Evolutionary conservation across 2,797 vertebrate genomes (phyloP).

Genomic region (Dryobates pubescens): DNA sequence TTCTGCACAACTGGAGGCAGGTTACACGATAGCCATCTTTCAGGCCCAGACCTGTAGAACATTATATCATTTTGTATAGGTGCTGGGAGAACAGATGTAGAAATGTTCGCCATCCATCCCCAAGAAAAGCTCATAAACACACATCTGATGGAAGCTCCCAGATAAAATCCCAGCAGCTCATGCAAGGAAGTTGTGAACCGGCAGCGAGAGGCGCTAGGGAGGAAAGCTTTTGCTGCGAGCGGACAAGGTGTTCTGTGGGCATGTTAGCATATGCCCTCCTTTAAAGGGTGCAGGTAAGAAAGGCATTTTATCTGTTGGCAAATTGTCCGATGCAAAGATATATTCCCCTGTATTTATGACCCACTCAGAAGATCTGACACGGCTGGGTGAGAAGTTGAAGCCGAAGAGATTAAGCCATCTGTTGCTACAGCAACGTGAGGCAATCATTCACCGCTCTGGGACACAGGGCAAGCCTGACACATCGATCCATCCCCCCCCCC

Average conservation of each 20-base stretch:
- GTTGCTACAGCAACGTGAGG: slow-evolving; percentile 28
- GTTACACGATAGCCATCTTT: background rate
- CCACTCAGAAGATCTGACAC: background rate
- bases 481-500: background rate
- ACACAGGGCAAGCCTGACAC: background rate
- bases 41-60: background rate
- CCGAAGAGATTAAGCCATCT: background rate
- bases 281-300: background rate
- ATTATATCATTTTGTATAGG: background rate
- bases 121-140: background rate
- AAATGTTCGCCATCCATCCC: background rate
- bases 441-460: slow-evolving; percentile 27
- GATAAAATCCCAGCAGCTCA: background rate
- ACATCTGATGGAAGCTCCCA: background rate
- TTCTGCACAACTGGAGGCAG: background rate
- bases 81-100: background rate
- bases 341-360: slow-evolving; percentile 27
- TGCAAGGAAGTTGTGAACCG: slow-evolving; percentile 18
- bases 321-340: slow-evolving; percentile 4
- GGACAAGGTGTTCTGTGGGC: background rate
- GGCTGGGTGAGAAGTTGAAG: slow-evolving; percentile 5
- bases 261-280: slow-evolving; percentile 7
- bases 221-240: slow-evolving; percentile 18
- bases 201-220: background rate
- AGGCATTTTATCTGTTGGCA: slow-evolving; percentile 16